Evolutionary conservation across 2,797 vertebrate species (phyloP).

Genomic region (Scolopax rusticola): DNA sequence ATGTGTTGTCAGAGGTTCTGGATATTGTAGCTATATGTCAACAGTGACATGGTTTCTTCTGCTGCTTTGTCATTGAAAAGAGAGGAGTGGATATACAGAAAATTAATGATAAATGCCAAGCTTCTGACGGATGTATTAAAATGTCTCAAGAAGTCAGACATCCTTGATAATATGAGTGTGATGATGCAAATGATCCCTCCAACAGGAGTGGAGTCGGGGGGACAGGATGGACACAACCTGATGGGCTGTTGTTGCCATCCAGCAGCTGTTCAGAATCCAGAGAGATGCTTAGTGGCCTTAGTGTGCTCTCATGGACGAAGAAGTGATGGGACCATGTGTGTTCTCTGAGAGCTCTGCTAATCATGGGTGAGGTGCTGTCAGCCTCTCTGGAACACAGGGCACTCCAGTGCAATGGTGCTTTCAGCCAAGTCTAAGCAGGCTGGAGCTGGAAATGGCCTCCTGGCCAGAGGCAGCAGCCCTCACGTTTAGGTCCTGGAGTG

Average conservation of each 20-base stretch:
- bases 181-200: background rate
- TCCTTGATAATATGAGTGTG: background rate
- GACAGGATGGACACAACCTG: background rate
- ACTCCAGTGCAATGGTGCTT: background rate
- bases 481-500: background rate
- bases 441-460: background rate
- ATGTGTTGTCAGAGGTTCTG: background rate
- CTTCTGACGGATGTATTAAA: background rate
- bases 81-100: background rate
- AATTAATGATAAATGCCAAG: background rate
- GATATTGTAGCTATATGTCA: background rate
- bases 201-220: background rate
- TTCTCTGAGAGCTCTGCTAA: background rate
- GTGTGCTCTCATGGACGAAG: background rate
- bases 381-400: background rate
- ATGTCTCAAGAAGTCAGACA: background rate
- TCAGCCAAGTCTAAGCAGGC: background rate
- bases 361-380: background rate
- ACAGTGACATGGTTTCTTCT: background rate
- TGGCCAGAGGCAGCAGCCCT: background rate
- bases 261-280: background rate
- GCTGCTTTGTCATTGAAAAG: background rate
- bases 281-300: background rate
- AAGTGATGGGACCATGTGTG: rapidly evolving
- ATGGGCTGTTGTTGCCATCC: background rate